Percentiles rank a stretch among this genome's conserved stretches.
phyloP scores from a whole-genome alignment of 2,888 invertebrate genomes.

The Acanthococcus lagerstroemiae region DNA sequence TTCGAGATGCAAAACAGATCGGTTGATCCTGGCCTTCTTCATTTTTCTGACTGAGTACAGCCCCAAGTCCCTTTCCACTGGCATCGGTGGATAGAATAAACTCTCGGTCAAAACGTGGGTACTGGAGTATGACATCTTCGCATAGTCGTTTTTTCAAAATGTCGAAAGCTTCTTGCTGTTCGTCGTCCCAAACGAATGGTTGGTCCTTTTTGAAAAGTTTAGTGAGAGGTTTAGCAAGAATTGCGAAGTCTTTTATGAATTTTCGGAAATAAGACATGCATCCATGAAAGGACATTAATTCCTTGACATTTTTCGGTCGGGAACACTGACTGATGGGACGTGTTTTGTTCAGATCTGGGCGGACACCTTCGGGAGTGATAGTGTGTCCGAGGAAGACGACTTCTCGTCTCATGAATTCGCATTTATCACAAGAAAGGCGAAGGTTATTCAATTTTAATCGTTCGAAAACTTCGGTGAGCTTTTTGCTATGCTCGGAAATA shows the following conservation, averaged over 20 bases:
- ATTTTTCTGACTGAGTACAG: slow-evolving; percentile 36
- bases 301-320: neutral
- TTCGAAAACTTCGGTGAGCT: neutral
- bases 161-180: neutral
- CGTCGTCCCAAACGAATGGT: neutral
- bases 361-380: neutral
- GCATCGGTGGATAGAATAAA: neutral
- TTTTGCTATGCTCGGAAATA: neutral
- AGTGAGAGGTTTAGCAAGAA: neutral
- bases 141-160: neutral
- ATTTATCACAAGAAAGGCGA: neutral
- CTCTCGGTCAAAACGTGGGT: neutral
- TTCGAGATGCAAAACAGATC: slow-evolving; percentile 38
- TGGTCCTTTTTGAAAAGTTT: neutral
- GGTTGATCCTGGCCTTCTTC: slow-evolving; percentile 40
- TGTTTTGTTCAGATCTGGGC: neutral
- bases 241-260: neutral
- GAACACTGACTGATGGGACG: neutral
- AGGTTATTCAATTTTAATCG: neutral
- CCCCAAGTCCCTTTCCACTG: slow-evolving; percentile 35
- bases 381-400: neutral
- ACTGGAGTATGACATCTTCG: neutral
- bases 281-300: neutral
- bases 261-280: neutral
- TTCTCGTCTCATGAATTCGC: neutral